Evolutionary conservation across 2,888 invertebrate genomes (phyloP), one percentile per base, ranked within the genome.

Genomic region (Apodemia zela): DNA sequence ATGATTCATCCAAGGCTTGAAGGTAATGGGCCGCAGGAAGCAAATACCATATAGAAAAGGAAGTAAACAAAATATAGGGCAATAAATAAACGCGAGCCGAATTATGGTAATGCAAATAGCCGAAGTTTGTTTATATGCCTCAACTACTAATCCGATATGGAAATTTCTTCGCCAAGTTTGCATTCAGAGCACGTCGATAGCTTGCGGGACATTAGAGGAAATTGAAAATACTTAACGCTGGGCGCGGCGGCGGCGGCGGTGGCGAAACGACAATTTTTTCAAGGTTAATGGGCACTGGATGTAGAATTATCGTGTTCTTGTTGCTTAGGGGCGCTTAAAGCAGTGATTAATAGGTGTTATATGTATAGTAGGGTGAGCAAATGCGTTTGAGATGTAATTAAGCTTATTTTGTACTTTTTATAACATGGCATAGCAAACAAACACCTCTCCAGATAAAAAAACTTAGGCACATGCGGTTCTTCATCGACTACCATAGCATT

Each of bases 121-220:
- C 42, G 15, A 67, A 66, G 60, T 64, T 66, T 60, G 54, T 59
- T 65, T 58, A 45, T 38, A 58, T 45, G 45, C 38, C 57, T 38
- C 54, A 63, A 61, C 61, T 61, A 59, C 63, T 63, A 63, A 67
- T 67, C 67, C 59, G 67, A 67, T 67, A 67, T 65, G 65, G 62
- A 65, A 65, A 67, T 63, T 51, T 61, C 54, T 65, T 59, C 29
- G 47, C 58, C 25, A 57, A 63, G 42, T 62, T 59, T 21, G 59
- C 15, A 45, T 62, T 60, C 54, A 33, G 49, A 54, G 60, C 38
- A 57, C 62, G 63, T 64, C 54, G 62, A 62, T 62, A 49, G 66
- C 62, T 58, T 38, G 47, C 54, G 54, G 59, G 57, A 54, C 60
- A 62, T 64, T 64, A 62, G 49, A 51, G 25, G 38, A 62, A 62